Evolutionary conservation across 2,888 invertebrate species (phyloP).

Genomic region (Himalopsyche japonica): DNA sequence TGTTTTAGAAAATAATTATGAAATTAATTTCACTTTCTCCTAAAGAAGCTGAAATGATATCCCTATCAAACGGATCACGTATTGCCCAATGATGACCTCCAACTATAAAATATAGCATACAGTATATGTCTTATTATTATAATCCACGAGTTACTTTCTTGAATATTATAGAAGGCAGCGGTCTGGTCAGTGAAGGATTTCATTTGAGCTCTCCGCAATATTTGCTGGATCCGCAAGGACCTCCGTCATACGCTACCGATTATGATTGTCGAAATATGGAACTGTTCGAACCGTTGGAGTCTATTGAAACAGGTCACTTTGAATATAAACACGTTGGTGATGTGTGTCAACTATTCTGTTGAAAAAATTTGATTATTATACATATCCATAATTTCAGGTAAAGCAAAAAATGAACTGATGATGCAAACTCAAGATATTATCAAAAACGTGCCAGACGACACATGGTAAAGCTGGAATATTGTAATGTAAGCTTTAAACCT

Average conservation of each 20-base stretch:
- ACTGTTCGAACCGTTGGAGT: constrained; percentile 23
- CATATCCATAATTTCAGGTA: background rate
- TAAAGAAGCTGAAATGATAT: no score
- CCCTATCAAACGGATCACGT: no score
- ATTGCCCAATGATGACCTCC: no score
- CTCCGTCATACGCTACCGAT: constrained; percentile 13
- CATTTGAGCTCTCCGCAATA: constrained; percentile 11
- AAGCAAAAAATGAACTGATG: constrained; percentile 6
- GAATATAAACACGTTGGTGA: background rate
- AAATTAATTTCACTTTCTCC: no score
- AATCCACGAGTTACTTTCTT: background rate
- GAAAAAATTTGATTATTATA: background rate
- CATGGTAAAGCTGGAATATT: background rate
- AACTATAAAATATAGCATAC: no score
- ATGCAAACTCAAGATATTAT: background rate
- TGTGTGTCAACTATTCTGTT: background rate
- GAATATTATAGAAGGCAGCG: constrained; percentile 8
- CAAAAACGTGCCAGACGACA: background rate
- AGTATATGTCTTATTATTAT: background rate
- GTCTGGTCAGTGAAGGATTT: background rate
- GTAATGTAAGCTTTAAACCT: no score
- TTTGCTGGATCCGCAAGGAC: constrained; percentile 22
- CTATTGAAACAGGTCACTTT: constrained; percentile 18
- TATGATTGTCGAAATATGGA: constrained; percentile 20
- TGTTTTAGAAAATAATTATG: no score